A percentile compares a stretch with the other conserved stretches of the same genome.
phyloP scores from a whole-genome alignment of 2,888 invertebrate species.

The Tricholauxania praeusta region DNA sequence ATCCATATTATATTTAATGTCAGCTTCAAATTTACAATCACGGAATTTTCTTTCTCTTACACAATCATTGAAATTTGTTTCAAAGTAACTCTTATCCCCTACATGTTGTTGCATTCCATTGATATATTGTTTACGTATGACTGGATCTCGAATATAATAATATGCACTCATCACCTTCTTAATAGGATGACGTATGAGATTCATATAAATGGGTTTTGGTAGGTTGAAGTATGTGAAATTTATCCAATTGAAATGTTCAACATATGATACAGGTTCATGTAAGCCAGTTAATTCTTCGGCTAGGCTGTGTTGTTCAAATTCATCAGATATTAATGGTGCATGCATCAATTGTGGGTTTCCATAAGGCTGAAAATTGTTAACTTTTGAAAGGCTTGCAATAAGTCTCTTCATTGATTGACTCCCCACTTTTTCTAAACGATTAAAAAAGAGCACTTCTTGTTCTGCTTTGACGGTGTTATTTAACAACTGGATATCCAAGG shows the following conservation, averaged over 20 bases:
- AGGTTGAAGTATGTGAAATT: conserved; percentile 83
- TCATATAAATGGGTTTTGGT: conserved; percentile 86
- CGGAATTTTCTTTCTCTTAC: conserved; percentile 69
- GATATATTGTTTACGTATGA: no score
- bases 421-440: conserved; percentile 71
- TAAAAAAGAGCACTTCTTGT: conserved; percentile 75
- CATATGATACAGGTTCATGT: conserved; percentile 80
- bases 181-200: conserved; percentile 86
- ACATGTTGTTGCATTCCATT: no score
- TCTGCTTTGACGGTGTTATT: conserved; percentile 82
- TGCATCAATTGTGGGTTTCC: background rate
- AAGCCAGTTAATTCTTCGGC: conserved; percentile 76
- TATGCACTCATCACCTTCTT: conserved; percentile 90
- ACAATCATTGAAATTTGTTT: conserved; percentile 74
- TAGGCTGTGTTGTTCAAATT: conserved; percentile 66
- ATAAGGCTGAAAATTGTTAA: conserved; percentile 61
- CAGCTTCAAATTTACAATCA: conserved; percentile 73
- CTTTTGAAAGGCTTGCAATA: conserved; percentile 66
- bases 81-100: conserved; percentile 48
- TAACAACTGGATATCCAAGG: conserved; percentile 75
- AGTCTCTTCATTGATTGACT: conserved; percentile 89
- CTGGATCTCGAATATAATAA: conserved; percentile 76
- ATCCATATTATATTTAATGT: conserved; percentile 66
- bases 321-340: conserved; percentile 56
- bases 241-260: conserved; percentile 89